Conservation (phyloP, 2,113 vertebrate species). For the Athene cunicularia region DNA sequence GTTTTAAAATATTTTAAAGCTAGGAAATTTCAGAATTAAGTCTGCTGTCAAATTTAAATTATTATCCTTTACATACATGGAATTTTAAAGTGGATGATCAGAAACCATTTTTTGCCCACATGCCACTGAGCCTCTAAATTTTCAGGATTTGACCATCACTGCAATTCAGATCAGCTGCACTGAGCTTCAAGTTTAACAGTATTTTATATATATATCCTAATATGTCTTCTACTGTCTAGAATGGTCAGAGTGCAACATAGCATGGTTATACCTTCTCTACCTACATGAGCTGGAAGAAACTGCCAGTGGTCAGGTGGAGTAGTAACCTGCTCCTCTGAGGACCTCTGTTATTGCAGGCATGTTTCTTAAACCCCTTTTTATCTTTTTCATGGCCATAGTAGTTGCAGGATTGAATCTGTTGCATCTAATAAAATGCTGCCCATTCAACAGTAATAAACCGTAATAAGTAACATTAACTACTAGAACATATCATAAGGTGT, state of each 20-base stretch:
- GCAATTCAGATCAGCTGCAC: background rate
- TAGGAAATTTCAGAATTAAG: background rate
- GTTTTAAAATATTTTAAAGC: background rate
- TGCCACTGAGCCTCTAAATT: background rate
- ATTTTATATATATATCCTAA: background rate
- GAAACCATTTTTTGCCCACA: background rate
- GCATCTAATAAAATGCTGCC: background rate
- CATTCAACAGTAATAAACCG: background rate
- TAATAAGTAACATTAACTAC: background rate
- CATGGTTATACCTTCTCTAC: background rate
- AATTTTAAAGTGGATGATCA: background rate
- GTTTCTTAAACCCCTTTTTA: background rate
- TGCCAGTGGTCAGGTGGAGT: background rate
- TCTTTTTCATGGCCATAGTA: background rate
- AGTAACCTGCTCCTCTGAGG: background rate
- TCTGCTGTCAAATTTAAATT: background rate
- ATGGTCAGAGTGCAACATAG: background rate
- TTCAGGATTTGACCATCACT: background rate
- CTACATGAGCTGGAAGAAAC: background rate
- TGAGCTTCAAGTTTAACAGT: background rate
- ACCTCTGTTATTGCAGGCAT: background rate
- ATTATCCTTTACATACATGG: background rate
- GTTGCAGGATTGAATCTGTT: background rate
- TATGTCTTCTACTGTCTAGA: background rate
- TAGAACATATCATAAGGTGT: background rate